Evolutionary conservation across 2,888 invertebrate species (phyloP).

Genomic region (Xanthia icteritia): DNA sequence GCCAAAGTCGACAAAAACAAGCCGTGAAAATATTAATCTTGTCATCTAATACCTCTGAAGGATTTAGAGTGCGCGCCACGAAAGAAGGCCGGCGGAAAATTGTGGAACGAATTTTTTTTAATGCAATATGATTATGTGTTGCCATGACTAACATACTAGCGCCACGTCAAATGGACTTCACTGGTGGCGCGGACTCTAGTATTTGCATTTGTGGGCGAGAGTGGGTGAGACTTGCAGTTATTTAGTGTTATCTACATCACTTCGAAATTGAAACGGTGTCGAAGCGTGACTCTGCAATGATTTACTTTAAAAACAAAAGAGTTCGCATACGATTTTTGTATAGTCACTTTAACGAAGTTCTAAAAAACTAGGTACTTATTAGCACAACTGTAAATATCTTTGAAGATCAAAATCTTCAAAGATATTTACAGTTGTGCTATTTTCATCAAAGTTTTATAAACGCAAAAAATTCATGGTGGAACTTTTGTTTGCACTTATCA

Average conservation of each 20-base stretch:
- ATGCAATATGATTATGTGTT: too few species aligned
- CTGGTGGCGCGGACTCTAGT: neutral
- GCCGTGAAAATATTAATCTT: conserved; percentile 20
- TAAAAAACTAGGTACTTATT: neutral
- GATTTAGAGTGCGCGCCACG: neutral
- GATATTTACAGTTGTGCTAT: too few species aligned
- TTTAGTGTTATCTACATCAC: neutral
- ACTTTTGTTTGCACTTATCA: neutral
- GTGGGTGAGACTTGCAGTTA: neutral
- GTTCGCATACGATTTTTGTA: neutral
- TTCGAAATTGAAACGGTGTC: neutral
- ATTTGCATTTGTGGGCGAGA: neutral
- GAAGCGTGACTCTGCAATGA: neutral
- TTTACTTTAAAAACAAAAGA: neutral
- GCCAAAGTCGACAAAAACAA: conserved; percentile 46
- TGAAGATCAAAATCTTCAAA: too few species aligned
- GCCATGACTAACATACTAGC: too few species aligned
- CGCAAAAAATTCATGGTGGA: neutral
- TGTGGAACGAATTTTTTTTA: too few species aligned
- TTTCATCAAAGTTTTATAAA: conserved; percentile 14
- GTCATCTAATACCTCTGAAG: conserved; percentile 16
- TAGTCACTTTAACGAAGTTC: neutral
- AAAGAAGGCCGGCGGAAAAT: too few species aligned
- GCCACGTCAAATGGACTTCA: too few species aligned
- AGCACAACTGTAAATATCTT: neutral